These are phyloP conservation scores for Formicarius rufipectus DNA, from an alignment of 2,113 vertebrate genomes.

Conservation along the genomic window DNA sequence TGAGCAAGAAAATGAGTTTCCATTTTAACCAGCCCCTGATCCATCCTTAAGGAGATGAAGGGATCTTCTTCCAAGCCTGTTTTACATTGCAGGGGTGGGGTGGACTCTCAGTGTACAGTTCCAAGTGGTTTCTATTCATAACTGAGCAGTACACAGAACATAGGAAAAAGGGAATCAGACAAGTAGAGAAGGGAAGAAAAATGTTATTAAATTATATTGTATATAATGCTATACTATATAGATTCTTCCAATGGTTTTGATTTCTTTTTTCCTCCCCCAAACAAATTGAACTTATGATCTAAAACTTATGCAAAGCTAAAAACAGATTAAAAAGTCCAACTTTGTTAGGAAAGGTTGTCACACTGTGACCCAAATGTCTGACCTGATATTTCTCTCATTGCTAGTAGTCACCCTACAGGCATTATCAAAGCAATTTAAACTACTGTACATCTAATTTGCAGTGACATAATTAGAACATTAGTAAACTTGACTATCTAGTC, in stretches of 20 bases:
- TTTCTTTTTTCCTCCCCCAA: background rate
- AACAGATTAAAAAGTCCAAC: constrained; percentile 27
- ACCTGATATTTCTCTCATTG: constrained; percentile 4
- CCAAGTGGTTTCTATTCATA: background rate
- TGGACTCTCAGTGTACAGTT: background rate
- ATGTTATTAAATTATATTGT: background rate
- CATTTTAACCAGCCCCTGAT: background rate
- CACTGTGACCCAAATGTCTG: constrained; percentile 26
- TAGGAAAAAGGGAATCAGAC: background rate
- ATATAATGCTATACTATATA: background rate
- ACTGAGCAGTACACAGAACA: background rate
- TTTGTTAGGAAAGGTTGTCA: background rate
- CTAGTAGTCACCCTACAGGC: constrained; percentile 32
- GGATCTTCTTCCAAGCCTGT: background rate
- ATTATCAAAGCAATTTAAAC: constrained; percentile 57
- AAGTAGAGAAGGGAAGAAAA: background rate
- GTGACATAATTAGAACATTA: constrained; percentile 54
- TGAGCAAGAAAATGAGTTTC: background rate
- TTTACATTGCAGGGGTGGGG: background rate
- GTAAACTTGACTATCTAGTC: constrained; percentile 26
- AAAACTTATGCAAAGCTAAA: constrained; percentile 7
- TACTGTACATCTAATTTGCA: constrained; percentile 20
- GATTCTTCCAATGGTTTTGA: background rate
- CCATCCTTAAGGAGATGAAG: background rate
- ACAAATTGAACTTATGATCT: background rate